phyloP scores from a whole-genome alignment of 1,140 invertebrate genomes.

The Piezodorus guildinii region DNA sequence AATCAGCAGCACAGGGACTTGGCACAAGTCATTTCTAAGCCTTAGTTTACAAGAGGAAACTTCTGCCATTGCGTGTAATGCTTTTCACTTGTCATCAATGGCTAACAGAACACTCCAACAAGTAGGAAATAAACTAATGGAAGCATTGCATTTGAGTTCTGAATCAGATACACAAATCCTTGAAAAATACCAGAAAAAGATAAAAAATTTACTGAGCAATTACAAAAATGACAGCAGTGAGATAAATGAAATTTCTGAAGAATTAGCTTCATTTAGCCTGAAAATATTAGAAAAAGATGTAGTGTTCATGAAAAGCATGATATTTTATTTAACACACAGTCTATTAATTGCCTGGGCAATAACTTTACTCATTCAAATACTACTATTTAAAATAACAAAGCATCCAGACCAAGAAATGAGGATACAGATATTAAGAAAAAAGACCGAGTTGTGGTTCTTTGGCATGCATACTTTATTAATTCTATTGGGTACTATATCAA shows the following conservation, averaged over 20 bases:
- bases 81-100: not conserved
- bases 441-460: slow-evolving; percentile 2
- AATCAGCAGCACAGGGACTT: not conserved
- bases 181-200: not conserved
- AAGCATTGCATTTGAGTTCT: not conserved
- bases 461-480: not conserved
- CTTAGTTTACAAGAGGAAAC: not conserved
- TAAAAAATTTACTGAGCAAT: too few species aligned
- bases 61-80: not conserved
- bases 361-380: not conserved
- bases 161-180: not conserved
- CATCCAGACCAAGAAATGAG: too few species aligned
- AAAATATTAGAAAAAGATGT: slow-evolving; percentile 2
- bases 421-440: not conserved
- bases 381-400: not conserved
- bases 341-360: not conserved
- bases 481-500: not conserved
- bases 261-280: not conserved
- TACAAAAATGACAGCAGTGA: too few species aligned
- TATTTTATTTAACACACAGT: not conserved
- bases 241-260: too few species aligned
- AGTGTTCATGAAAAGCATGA: not conserved
- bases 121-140: slow-evolving; percentile 1
- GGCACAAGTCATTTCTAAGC: not conserved
- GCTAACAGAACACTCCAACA: not conserved